Conservation (phyloP, 2,888 invertebrate genomes). For the Pherbina coryleti region DNA sequence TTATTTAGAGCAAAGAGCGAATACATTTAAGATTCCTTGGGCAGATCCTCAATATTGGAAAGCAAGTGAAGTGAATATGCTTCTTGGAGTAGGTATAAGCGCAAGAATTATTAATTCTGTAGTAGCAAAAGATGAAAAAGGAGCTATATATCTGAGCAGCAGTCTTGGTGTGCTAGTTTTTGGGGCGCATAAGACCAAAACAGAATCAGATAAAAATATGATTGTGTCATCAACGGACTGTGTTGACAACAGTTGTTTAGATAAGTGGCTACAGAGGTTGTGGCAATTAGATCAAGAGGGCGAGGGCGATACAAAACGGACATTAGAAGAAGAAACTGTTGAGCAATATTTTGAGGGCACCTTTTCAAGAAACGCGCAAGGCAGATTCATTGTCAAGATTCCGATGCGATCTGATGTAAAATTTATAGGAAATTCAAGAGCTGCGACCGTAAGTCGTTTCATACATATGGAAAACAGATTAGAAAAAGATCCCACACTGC, state of each 20-base stretch:
- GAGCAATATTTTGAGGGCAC: neutral
- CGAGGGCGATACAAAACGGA: neutral
- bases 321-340: neutral
- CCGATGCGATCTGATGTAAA: neutral
- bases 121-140: too few species aligned
- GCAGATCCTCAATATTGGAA: too few species aligned
- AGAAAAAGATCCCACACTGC: too few species aligned
- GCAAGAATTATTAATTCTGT: too few species aligned
- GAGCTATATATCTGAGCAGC: neutral
- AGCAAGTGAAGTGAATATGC: too few species aligned
- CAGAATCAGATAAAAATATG: neutral
- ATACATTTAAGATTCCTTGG: too few species aligned
- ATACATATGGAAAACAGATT: neutral
- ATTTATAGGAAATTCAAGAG: neutral
- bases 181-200: neutral
- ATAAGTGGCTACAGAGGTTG: neutral
- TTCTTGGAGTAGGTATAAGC: too few species aligned
- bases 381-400: neutral
- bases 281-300: neutral
- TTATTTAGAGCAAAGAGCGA: too few species aligned
- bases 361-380: neutral
- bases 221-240: neutral
- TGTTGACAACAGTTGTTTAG: neutral
- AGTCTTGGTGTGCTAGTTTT: neutral
- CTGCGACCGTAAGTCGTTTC: neutral